Conservation (phyloP, 2,797 vertebrate genomes). For the Forpus xanthops region DNA sequence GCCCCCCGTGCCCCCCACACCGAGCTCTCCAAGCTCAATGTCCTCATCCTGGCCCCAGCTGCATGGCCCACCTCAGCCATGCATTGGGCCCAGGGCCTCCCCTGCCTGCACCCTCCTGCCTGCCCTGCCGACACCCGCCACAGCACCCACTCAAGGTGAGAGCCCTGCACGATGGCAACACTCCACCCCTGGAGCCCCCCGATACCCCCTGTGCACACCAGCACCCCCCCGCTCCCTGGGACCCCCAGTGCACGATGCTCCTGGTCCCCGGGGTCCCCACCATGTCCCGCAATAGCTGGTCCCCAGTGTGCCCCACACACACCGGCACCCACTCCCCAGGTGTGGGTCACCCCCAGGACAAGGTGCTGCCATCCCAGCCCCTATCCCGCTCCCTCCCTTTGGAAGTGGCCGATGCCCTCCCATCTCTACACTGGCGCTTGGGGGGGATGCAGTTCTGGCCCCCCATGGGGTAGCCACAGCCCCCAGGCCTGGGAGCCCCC, state of each 20-base stretch:
- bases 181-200: neutral
- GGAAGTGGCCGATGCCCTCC: conserved; percentile 91
- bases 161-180: neutral
- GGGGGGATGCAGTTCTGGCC: conserved; percentile 66
- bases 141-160: conserved; percentile 87
- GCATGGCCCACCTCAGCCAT: conserved; percentile 87
- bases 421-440: conserved; percentile 83
- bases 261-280: neutral
- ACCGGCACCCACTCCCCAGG: too few species aligned
- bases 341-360: neutral
- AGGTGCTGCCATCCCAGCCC: too few species aligned
- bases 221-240: too few species aligned
- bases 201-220: fast-evolving
- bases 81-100: conserved; percentile 76
- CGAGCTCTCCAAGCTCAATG: conserved; percentile 88
- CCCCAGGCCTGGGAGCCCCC: neutral
- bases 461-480: neutral
- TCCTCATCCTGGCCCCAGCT: conserved; percentile 88
- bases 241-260: too few species aligned
- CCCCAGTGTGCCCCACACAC: neutral
- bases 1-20: conserved; percentile 86
- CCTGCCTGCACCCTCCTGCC: neutral
- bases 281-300: neutral
- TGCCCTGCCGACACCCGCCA: neutral
- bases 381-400: neutral